phyloP scores from a whole-genome alignment of 1,140 invertebrate species.

The Mizuhopecten yessoensis region DNA sequence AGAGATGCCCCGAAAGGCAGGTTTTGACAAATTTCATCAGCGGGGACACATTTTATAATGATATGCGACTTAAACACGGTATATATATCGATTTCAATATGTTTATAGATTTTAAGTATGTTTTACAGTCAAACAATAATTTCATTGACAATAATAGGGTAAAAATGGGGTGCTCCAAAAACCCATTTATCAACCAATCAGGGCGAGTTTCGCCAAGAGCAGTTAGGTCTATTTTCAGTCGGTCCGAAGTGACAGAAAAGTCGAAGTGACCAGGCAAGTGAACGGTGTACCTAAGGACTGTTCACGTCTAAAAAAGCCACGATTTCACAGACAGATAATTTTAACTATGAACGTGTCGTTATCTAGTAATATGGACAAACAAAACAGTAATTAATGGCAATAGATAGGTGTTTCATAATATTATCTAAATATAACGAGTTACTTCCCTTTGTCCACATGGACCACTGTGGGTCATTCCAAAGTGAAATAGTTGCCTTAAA shows the following conservation, averaged over 20 bases:
- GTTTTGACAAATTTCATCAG: not conserved
- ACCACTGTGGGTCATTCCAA: too few relatives aligned
- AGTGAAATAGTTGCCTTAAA: too few relatives aligned
- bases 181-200: constrained; percentile 28
- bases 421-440: too few relatives aligned
- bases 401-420: too few relatives aligned
- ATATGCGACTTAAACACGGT: not conserved
- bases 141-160: not conserved
- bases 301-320: too few relatives aligned
- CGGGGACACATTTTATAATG: not conserved
- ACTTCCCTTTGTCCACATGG: too few relatives aligned
- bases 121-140: not conserved
- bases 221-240: not conserved
- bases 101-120: not conserved
- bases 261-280: not conserved
- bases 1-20: not conserved
- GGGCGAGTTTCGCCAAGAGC: not conserved
- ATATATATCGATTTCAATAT: not conserved
- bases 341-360: too few relatives aligned
- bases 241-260: not conserved
- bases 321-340: too few relatives aligned
- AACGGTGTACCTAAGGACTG: too few relatives aligned
- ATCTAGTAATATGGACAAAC: too few relatives aligned
- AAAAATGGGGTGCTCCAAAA: not conserved
- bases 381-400: too few relatives aligned